Evolutionary conservation across 1,140 invertebrate genomes (phyloP), one percentile per base, ranked within the genome.

Genomic region (Listronotus bonariensis): DNA sequence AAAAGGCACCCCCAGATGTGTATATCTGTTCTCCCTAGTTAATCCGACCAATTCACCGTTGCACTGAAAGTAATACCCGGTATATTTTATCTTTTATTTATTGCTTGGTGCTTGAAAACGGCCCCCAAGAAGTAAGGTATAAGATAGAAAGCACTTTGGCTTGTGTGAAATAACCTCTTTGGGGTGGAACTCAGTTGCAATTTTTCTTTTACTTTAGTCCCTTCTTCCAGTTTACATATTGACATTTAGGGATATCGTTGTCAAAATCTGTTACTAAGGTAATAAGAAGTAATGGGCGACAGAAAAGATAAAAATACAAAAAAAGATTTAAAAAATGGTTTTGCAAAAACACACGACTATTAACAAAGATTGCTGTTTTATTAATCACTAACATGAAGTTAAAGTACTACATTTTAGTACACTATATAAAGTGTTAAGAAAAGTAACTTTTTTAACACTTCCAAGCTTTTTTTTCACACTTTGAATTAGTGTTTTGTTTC

Each of bases 11-110:
- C 46, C 18, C 15, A 49, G 46, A 49, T 18, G 20, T 49, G 20
- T 20, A 20, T 31, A n/a, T 49, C 20, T 20, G 15, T 49, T 31
- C 46, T 20, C 46, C 20, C 46, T 49, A 20, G 5, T 49, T 49
- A 49, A 49, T 49, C 46, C 20, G 15, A 20, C 12, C 15, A 49
- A 18, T 31, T 49, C 20, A 18, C 46, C 46, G 46, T 6, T 36
- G 34, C 34, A 36, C 34, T 6, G 7, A 8, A 14, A 45, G 42
- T 45, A 45, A 45, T 31, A 18, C 46, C 18, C 20, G 26, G 46
- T 49, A 49, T 49, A 49, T 49, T 49, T 49, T 49, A 49, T 49
- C 46, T 31, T 20, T 17, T 49, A 49, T 20, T 49, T 49, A 49
- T 49, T 18, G 8, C 46, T 2, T 9, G 34, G 34, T 49, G 15